These are phyloP conservation scores for Bovichtus variegatus DNA, from an alignment of 2,797 vertebrate species.

Conservation along the genomic window DNA sequence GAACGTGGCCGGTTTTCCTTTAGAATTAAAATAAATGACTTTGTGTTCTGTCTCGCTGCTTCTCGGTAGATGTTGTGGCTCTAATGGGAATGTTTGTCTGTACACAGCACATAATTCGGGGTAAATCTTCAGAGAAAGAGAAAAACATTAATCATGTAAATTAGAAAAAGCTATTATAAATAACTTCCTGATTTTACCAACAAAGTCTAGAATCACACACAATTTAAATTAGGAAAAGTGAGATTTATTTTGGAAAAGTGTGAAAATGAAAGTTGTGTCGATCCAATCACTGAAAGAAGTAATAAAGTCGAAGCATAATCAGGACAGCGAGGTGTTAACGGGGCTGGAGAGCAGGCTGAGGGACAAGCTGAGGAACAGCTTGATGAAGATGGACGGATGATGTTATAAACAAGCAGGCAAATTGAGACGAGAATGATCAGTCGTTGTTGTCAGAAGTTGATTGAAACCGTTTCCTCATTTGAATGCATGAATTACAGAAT, in stretches of 20 bases:
- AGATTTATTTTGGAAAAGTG: neutral
- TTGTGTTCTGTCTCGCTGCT: too few relatives aligned
- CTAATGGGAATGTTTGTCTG: too few relatives aligned
- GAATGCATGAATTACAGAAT: constrained; percentile 1
- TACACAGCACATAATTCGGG: too few relatives aligned
- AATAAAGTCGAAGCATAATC: neutral
- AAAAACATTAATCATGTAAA: neutral
- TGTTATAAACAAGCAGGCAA: neutral
- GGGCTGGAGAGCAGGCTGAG: neutral
- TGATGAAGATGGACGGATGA: constrained; percentile 20
- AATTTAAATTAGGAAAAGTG: neutral
- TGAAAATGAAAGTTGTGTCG: neutral
- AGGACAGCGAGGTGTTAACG: neutral
- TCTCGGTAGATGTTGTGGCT: too few relatives aligned
- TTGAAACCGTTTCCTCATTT: neutral
- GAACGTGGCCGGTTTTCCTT: too few relatives aligned
- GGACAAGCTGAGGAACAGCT: too few relatives aligned
- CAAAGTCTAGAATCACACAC: neutral
- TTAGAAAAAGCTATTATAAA: neutral
- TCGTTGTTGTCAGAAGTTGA: constrained; percentile 10
- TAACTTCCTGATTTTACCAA: neutral
- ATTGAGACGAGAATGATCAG: neutral
- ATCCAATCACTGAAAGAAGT: neutral
- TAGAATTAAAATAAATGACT: too few relatives aligned
- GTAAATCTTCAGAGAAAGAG: too few relatives aligned